A percentile compares a stretch with the other conserved stretches of the same genome.
Conservation (phyloP, 1,140 invertebrate genomes). For the Kradibia gibbosae region DNA sequence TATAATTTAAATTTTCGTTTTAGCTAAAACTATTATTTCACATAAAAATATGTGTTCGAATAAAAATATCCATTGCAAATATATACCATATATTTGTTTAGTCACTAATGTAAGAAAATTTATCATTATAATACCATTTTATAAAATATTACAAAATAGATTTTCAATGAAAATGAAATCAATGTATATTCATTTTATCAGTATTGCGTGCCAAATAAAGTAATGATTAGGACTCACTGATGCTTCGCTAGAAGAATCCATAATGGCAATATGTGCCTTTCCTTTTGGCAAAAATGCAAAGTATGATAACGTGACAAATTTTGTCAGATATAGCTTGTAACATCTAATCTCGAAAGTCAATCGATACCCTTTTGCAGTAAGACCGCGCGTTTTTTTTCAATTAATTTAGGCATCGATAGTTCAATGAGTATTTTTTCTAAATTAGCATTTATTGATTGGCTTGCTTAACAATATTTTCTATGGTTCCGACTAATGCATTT, state of each 20-base stretch:
- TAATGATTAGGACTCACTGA: slow-evolving; percentile 52
- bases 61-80: too few relatives aligned
- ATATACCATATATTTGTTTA: too few relatives aligned
- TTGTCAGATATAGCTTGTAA: slow-evolving; percentile 64
- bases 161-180: too few relatives aligned
- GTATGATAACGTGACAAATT: slow-evolving; percentile 64
- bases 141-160: too few relatives aligned
- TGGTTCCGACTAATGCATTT: neutral
- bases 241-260: slow-evolving; percentile 57
- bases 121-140: too few relatives aligned
- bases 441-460: slow-evolving; percentile 8
- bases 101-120: too few relatives aligned
- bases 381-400: neutral
- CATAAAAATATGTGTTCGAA: too few relatives aligned
- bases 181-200: too few relatives aligned
- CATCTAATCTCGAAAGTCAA: slow-evolving; percentile 59
- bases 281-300: slow-evolving; percentile 63
- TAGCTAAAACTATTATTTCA: too few relatives aligned
- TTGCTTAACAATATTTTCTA: neutral
- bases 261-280: slow-evolving; percentile 57
- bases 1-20: too few relatives aligned
- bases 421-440: slow-evolving; percentile 23
- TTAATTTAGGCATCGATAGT: neutral
- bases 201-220: neutral
- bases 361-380: slow-evolving; percentile 57